Evolutionary conservation across 2,797 vertebrate species (phyloP).

Genomic region (Pangasius mekongensis): DNA sequence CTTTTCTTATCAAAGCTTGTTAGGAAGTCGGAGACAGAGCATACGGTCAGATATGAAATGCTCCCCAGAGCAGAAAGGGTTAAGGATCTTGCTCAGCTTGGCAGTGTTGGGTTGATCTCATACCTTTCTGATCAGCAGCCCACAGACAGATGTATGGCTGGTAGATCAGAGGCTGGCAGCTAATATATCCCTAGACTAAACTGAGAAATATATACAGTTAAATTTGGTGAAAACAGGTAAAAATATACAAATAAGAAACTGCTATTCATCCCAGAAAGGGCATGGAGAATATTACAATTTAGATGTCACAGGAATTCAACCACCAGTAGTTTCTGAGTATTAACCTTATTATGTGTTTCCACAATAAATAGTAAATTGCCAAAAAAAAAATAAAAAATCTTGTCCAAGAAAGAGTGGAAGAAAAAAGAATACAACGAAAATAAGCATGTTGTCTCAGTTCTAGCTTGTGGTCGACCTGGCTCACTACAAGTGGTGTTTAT

Average conservation of each 20-base stretch:
- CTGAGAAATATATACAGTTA: not conserved
- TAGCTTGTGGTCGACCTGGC: not conserved
- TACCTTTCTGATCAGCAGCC: not conserved
- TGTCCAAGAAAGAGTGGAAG: not conserved
- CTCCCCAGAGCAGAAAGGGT: not conserved
- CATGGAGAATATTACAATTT: not conserved
- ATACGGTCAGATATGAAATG: not conserved
- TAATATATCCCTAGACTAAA: not conserved
- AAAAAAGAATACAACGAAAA: not conserved
- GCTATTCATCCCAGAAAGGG: not conserved
- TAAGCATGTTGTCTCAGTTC: not conserved
- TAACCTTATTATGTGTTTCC: not conserved
- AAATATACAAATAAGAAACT: not conserved
- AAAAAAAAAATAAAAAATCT: not conserved
- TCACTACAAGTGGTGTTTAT: not conserved
- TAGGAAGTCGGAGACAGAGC: not conserved
- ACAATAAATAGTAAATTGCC: not conserved
- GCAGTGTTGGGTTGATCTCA: not conserved
- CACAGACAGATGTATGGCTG: not conserved
- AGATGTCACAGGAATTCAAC: not conserved
- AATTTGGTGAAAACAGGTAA: not conserved
- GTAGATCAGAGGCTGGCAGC: not conserved
- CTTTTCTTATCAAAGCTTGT: not conserved
- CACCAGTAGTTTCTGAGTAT: not conserved
- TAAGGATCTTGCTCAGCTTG: not conserved